Conservation (phyloP, 2,113 vertebrate species). For the Triplophysa rosa region DNA sequence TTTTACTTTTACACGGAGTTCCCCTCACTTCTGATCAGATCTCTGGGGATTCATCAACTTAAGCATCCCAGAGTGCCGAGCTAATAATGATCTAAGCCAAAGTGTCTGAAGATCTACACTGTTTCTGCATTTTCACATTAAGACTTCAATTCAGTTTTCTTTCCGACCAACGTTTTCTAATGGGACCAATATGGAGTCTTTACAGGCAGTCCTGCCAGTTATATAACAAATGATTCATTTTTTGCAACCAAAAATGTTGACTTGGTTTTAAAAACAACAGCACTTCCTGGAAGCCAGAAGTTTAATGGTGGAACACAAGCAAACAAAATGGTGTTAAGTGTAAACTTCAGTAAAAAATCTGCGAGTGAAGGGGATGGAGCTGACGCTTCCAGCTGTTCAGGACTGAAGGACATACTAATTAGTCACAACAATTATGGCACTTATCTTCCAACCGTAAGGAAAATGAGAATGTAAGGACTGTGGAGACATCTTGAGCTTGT, state of each 20-base stretch:
- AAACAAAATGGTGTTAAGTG: background rate
- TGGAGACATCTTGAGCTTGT: background rate
- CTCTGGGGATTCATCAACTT: slow-evolving; percentile 43
- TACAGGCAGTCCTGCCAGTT: background rate
- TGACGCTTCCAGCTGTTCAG: slow-evolving; percentile 30
- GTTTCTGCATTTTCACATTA: background rate
- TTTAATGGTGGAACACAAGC: background rate
- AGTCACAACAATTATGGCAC: slow-evolving; percentile 41
- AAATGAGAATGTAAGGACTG: slow-evolving; percentile 12
- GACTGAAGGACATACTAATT: slow-evolving; percentile 41
- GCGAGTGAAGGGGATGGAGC: slow-evolving; percentile 22
- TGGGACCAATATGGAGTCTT: too few relatives aligned
- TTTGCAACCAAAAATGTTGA: background rate
- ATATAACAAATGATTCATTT: background rate
- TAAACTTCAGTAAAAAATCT: slow-evolving; percentile 47
- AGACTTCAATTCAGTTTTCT: background rate
- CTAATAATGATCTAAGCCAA: slow-evolving; percentile 53
- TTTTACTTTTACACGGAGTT: slow-evolving; percentile 9
- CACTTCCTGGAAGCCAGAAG: background rate
- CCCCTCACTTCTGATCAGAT: slow-evolving; percentile 39
- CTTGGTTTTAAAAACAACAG: background rate
- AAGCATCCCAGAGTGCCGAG: slow-evolving; percentile 47
- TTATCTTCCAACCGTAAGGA: too few relatives aligned
- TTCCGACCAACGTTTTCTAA: background rate
- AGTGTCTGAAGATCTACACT: slow-evolving; percentile 18